Conservation (phyloP, 2,888 invertebrate species). For the Drosophila kuntzei region DNA sequence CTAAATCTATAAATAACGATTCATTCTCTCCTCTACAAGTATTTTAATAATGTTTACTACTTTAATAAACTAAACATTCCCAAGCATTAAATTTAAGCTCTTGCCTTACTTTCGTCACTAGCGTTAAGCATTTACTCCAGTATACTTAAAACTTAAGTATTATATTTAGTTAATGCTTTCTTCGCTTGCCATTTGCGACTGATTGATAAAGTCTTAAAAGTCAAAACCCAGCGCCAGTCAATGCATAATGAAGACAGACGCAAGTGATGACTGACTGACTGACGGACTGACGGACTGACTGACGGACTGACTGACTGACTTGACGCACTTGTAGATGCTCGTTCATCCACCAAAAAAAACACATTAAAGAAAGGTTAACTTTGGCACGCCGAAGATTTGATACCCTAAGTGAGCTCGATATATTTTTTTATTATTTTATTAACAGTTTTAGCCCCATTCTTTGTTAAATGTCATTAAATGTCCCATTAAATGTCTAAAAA, state of each 20-base stretch:
- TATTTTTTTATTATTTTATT: not conserved
- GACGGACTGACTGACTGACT: constrained; percentile 16
- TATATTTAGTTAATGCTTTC: constrained; percentile 29
- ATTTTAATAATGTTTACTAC: not conserved
- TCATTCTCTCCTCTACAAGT: not conserved
- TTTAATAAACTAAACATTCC: not conserved
- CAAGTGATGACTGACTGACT: constrained; percentile 16
- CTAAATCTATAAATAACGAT: not conserved
- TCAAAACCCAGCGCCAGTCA: constrained; percentile 22
- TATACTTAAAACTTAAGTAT: constrained; percentile 7
- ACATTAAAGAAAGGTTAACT: not conserved
- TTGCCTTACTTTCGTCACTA: constrained; percentile 15
- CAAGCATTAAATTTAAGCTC: not conserved
- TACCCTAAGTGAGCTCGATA: not conserved
- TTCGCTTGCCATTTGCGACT: constrained; percentile 5
- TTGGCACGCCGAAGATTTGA: not conserved
- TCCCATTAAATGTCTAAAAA: too few species aligned
- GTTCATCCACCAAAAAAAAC: constrained; percentile 8
- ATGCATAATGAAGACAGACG: constrained; percentile 24
- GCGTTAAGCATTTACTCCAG: not conserved
- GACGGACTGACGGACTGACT: constrained; percentile 18
- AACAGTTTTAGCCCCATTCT: not conserved
- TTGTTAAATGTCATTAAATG: too few species aligned
- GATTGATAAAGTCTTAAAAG: constrained; percentile 23
- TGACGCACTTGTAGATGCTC: constrained; percentile 43